phyloP scores from a whole-genome alignment of 2,113 vertebrate genomes.

The Brachionichthys hirsutus region DNA sequence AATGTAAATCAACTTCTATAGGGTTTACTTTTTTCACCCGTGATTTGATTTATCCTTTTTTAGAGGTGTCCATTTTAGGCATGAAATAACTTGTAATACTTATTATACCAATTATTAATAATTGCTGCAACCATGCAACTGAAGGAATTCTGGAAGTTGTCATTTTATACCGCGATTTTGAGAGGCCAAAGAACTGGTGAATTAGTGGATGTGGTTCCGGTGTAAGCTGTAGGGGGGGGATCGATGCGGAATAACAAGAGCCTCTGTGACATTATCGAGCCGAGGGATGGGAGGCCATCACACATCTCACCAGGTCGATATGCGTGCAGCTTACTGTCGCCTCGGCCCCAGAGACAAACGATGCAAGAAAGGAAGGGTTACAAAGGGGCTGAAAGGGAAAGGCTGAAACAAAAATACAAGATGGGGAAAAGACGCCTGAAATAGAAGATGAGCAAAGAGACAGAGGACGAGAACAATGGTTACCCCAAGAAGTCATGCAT shows the following conservation, averaged over 20 bases:
- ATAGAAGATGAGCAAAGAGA: conserved; percentile 15
- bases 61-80: too few relatives aligned
- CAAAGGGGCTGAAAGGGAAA: conserved; percentile 5
- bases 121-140: conserved; percentile 13
- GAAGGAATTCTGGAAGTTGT: conserved; percentile 32
- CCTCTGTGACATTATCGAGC: conserved; percentile 69
- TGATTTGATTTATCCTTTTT: background rate
- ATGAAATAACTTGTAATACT: too few relatives aligned
- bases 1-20: background rate
- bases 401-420: conserved; percentile 26
- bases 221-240: conserved; percentile 27
- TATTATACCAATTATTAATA: conserved; percentile 13
- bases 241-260: conserved; percentile 70
- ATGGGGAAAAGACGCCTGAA: conserved; percentile 25
- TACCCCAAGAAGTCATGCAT: conserved; percentile 19
- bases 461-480: conserved; percentile 12
- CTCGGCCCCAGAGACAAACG: conserved; percentile 52
- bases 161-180: conserved; percentile 34
- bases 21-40: background rate
- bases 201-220: conserved; percentile 58
- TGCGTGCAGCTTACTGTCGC: conserved; percentile 54
- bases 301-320: conserved; percentile 65
- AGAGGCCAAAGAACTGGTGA: conserved; percentile 47
- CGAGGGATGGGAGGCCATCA: conserved; percentile 51
- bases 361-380: conserved; percentile 23